phyloP scores from a whole-genome alignment of 2,113 vertebrate species.

The Scolopax mira region DNA sequence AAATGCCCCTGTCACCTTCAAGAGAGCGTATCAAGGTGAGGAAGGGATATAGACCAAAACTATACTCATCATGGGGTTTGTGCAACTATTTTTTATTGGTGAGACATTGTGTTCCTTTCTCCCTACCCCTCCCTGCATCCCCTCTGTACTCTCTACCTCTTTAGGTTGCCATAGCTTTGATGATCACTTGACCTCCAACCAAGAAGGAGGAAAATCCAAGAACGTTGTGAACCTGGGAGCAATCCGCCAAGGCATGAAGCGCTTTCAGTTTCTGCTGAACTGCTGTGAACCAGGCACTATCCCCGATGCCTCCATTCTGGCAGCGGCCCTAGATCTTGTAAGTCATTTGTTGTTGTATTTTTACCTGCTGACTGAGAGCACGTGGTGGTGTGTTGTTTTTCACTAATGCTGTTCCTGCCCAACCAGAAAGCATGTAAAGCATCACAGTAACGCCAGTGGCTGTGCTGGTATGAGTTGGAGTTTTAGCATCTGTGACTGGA shows the following conservation, averaged over 20 bases:
- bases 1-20: not conserved
- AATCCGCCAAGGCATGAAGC: conserved; percentile 98
- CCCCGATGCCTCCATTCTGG: conserved; percentile 95
- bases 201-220: conserved; percentile 94
- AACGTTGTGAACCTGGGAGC: conserved; percentile 96
- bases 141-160: conserved; percentile 41
- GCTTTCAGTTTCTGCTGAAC: conserved; percentile 97
- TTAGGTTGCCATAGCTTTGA: conserved; percentile 94
- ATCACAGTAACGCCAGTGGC: not conserved
- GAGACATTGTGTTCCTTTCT: conserved; percentile 39
- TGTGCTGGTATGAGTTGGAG: not conserved
- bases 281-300: conserved; percentile 98
- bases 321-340: conserved; percentile 95
- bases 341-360: not conserved
- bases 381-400: not conserved
- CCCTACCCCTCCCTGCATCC: conserved; percentile 36
- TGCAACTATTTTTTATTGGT: conserved; percentile 27
- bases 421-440: not conserved
- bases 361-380: not conserved
- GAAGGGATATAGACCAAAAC: not conserved
- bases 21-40: not conserved
- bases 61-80: not conserved
- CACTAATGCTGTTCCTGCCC: not conserved
- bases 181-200: conserved; percentile 88
- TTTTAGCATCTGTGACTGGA: not conserved